Evolutionary conservation across 2,113 vertebrate species (phyloP).

Genomic region (Carassius gibelio): DNA sequence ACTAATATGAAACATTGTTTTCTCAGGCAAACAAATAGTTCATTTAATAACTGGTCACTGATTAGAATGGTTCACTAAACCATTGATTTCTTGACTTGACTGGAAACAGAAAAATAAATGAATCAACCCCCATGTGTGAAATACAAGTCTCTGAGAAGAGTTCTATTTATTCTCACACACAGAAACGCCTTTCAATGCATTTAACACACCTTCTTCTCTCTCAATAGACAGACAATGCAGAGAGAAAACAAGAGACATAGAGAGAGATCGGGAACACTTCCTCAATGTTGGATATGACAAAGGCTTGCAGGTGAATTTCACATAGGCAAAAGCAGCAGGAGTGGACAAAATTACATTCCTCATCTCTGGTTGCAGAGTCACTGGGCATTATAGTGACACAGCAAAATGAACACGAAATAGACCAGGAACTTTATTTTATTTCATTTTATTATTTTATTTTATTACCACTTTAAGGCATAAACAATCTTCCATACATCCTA

Average conservation of each 20-base stretch:
- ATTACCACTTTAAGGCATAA: too few relatives aligned
- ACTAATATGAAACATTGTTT: neutral
- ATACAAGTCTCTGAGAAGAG: conserved; percentile 32
- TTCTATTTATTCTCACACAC: conserved; percentile 29
- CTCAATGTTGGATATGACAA: conserved; percentile 45
- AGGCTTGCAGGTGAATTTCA: conserved; percentile 46
- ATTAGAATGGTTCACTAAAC: neutral
- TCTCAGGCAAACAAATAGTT: neutral
- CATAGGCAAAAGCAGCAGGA: conserved; percentile 20
- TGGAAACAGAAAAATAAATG: neutral
- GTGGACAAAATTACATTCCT: conserved; percentile 49
- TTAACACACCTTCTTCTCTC: conserved; percentile 44
- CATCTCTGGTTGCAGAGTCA: conserved; percentile 51
- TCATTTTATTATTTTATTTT: too few relatives aligned
- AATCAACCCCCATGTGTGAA: conserved; percentile 36
- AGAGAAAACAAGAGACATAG: conserved; percentile 12
- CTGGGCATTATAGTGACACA: conserved; percentile 24
- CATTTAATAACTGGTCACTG: conserved; percentile 14
- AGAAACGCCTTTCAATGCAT: conserved; percentile 45
- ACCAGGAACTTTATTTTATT: neutral
- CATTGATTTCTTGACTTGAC: neutral
- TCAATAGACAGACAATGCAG: conserved; percentile 39
- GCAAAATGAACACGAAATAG: conserved; percentile 1
- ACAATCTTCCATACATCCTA: neutral
- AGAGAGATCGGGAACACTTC: conserved; percentile 38